phyloP scores from a whole-genome alignment of 2,888 invertebrate genomes.

The Coleophora deauratella region DNA sequence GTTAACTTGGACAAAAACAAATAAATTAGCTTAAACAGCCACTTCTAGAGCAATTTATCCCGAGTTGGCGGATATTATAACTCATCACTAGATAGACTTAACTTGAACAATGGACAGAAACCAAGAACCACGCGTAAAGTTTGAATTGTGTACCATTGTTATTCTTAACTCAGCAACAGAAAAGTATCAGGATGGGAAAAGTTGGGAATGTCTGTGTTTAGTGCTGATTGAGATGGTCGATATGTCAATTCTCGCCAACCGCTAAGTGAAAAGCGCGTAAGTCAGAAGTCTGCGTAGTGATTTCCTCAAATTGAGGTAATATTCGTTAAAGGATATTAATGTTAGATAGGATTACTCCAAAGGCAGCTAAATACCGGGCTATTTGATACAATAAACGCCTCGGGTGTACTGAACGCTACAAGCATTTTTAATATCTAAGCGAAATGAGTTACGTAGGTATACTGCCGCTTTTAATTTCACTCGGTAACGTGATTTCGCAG shows the following conservation, averaged over 20 bases:
- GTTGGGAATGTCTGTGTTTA: slow-evolving; percentile 11
- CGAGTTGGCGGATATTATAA: slow-evolving; percentile 36
- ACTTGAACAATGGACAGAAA: slow-evolving; percentile 28
- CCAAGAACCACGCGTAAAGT: slow-evolving; percentile 28
- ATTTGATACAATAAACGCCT: slow-evolving; percentile 33
- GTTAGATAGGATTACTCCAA: slow-evolving; percentile 23
- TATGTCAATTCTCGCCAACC: no score
- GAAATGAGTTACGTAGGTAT: slow-evolving; percentile 3
- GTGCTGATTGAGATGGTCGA: no score
- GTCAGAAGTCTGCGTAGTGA: no score
- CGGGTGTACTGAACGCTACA: slow-evolving; percentile 23
- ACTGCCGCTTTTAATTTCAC: not conserved
- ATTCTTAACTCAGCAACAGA: no score
- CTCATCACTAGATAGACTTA: slow-evolving; percentile 42
- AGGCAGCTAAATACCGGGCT: slow-evolving; percentile 25
- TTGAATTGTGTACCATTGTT: slow-evolving; percentile 5
- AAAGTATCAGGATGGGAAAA: slow-evolving; percentile 17
- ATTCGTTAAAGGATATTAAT: no score
- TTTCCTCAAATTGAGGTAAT: no score
- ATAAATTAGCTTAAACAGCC: slow-evolving; percentile 50
- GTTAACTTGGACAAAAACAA: slow-evolving; percentile 48
- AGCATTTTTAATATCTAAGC: slow-evolving; percentile 20
- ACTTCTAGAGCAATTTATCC: slow-evolving; percentile 43
- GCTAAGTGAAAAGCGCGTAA: no score
- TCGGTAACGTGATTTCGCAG: not conserved